Evolutionary conservation across 2,888 invertebrate species (phyloP).

Genomic region (Meliscaeva auricollis): DNA sequence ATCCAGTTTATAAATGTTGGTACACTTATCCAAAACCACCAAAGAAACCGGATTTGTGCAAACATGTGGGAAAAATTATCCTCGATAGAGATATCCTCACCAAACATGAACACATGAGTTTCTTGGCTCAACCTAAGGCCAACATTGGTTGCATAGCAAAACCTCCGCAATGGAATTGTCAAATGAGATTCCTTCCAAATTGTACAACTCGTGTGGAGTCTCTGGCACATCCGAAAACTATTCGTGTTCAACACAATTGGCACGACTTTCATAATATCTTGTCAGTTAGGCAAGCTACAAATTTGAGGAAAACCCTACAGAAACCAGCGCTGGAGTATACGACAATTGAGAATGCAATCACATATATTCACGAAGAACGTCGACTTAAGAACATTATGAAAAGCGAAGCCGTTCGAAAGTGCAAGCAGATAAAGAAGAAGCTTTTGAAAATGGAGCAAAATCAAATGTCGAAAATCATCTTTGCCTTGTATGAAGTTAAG

Average conservation of each 20-base stretch:
- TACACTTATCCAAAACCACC: constrained; percentile 79
- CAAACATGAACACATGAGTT: constrained; percentile 81
- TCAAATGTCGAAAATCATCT: constrained; percentile 78
- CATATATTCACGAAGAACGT: constrained; percentile 81
- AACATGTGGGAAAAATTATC: constrained; percentile 81
- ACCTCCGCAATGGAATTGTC: constrained; percentile 76
- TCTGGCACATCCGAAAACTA: constrained; percentile 79
- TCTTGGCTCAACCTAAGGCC: constrained; percentile 81
- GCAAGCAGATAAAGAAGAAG: constrained; percentile 78
- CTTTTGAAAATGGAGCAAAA: constrained; percentile 41
- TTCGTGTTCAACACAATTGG: constrained; percentile 79
- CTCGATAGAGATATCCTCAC: constrained; percentile 82
- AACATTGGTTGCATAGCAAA: constrained; percentile 76
- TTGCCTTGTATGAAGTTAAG: constrained; percentile 81
- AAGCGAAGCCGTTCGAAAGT: constrained; percentile 79
- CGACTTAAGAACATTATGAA: constrained; percentile 79
- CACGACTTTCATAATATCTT: constrained; percentile 78
- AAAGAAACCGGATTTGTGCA: constrained; percentile 78
- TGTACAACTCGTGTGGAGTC: constrained; percentile 81
- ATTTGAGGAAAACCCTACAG: constrained; percentile 78
- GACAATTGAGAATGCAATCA: constrained; percentile 80
- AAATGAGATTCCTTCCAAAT: constrained; percentile 79
- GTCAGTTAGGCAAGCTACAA: constrained; percentile 77
- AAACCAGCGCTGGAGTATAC: constrained; percentile 78
- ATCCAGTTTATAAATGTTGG: constrained; percentile 78